Base-by-base conservation (phyloP, 2,113 vertebrate genomes). In the Solenodon paradoxus region DNA sequence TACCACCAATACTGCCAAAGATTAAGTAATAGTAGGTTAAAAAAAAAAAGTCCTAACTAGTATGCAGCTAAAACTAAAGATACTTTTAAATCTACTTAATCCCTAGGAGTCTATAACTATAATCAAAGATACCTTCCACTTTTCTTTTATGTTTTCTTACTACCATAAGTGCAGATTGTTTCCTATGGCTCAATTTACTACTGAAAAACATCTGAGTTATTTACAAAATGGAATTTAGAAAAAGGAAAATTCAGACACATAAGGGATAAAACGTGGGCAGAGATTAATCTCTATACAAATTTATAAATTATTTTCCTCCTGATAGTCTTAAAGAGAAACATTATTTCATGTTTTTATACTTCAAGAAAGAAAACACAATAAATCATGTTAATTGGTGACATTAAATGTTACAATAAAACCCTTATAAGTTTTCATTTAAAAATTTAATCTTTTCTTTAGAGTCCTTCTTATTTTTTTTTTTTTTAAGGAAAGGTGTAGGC, bases 1-100 rank as follows among this genome's bases (percentile, higher is more conserved):
- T 98, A 92, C 97, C 98, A 95, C 59, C 85, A 82, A 92, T n/a
- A 85, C 98, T 98, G 55, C 24, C 64, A 94, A 82, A 82, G 26
- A 98, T 82, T 47, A 97, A 92, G 55, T 63, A 63, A 94, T 0
- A 87, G 0, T 9, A 22, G 49, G 38, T 63, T 72, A 38, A 78
- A 35, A 91, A 85, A 75, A 0, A 90, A 57, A 71, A 55, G 7
- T 53, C 28, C 75, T 57, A 69, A n/a, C n/a, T n/a, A n/a, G n/a
- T n/a, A 51, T 20, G 64, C n/a, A 61, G 32, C 55, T 90, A 84
- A 79, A 80, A 79, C 24, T 57, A 72, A 32, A 32, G 35, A 63
- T 89, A 68, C 42, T 94, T 64, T 20, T 4, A 32, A 96, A 88
- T 53, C 68, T 57, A 51, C 32, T 0, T 28, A 22, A 66, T 55